Evolutionary conservation across 92 coral and sea anemone species (phyloP), one percentile per base, ranked within the genome.

Genomic region (Paragorgia papillata): DNA sequence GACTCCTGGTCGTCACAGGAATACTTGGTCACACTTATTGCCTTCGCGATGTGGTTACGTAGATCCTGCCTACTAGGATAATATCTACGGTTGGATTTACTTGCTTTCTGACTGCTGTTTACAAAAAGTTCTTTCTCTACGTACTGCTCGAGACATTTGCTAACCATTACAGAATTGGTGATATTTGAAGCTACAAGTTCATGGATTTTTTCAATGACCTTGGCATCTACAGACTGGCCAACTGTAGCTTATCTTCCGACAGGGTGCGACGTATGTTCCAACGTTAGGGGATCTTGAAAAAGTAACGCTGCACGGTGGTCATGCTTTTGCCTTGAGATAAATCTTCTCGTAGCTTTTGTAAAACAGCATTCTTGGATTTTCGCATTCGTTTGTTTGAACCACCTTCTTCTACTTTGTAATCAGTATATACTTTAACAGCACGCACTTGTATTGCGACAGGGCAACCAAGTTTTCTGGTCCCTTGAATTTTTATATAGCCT

Each of bases 1-100:
- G 90, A 86, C 21, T 82, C 90, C 25, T 86, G 90, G 57, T 86
- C 87, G 43, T 86, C 90, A 9, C 37, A 21, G 60, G 74, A 86
- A 40, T 82, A 86, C 46, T 56, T 76, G 34, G 29, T 35, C 24
- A 76, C 69, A 35, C 70, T 61, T 28, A 86, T 55, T 29, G 90
- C 86, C 50, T 84, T 80, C 2, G 82, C 82, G 20, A 85, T 80
- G 20, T 85, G 85, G 70, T 75, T 74, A 22, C 85, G 78, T 19
- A 85, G 70, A 80, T 85, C 85, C 41, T 74, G 80, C 33, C 74
- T 12, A 32, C 76, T 62, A 17, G 82, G 85, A 48, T 80, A 80
- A 30, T 80, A 85, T 21, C 79, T 62, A 0, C 69, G 79, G 41
- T 80, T 85, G 22, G 77, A 41, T 26, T 30, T 35, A 20, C 41